Evolutionary conservation across 1,140 invertebrate species (phyloP), one percentile per base, ranked within the genome.

Genomic region (Amphibalanus amphitrite): DNA sequence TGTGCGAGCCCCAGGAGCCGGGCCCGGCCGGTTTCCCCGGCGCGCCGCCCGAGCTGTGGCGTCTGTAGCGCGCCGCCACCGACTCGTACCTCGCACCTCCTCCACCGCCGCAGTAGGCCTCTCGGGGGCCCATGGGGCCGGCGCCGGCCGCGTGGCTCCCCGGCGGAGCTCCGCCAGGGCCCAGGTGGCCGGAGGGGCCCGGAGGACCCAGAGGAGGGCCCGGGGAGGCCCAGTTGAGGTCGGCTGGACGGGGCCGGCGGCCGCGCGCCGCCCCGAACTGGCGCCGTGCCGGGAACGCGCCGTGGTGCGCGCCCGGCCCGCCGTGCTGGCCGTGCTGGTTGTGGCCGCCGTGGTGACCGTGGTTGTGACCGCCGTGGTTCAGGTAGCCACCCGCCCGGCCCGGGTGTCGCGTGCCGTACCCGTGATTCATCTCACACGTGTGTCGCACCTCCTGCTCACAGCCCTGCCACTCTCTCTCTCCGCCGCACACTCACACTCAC

Each of bases 341-440:
- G 69, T 69, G n/a, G 69, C 17, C 69, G 69, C 69, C 20, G 40
- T 40, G 23, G n/a, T n/a, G n/a, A n/a, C n/a, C n/a, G n/a, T n/a
- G n/a, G n/a, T n/a, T n/a, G n/a, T n/a, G n/a, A n/a, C n/a, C n/a
- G 26, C 73, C 28, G 70, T 64, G 29, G 76, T 23, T 71, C 59
- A 3, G 73, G 70, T 74, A 75, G 76, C 70, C 77, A 73, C 20
- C 74, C 29, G 72, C 78, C 69, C 71, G 77, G 71, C 72, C 71
- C 75, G n/a, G n/a, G n/a, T n/a, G n/a, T n/a, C n/a, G n/a, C n/a
- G n/a, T n/a, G n/a, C 71, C 71, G 70, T 29, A 65, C 67, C 69
- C 23, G 59, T 65, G 59, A 29, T 26, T 67, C 47, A 68, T 26
- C 38, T 6, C 6, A 38, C 38, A n/a, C n/a, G n/a, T n/a, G n/a